Evolutionary conservation across 2,113 vertebrate genomes (phyloP).

Genomic region (Ascaphus truei): DNA sequence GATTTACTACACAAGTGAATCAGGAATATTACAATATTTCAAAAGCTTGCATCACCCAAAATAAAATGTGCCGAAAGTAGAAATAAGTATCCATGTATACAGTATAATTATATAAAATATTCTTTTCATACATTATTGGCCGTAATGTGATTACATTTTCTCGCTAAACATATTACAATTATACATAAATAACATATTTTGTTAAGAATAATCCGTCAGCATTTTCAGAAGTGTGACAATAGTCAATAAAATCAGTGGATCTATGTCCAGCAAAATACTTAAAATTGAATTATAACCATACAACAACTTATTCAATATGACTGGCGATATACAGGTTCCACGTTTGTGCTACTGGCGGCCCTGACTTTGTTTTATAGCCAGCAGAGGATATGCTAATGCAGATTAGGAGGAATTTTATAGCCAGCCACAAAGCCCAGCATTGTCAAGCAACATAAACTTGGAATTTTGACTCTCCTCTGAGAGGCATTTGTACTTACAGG

Average conservation of each 20-base stretch:
- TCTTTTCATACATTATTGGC: neutral
- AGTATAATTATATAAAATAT: no score
- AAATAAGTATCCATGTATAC: no score
- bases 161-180: neutral
- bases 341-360: neutral
- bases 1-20: no score
- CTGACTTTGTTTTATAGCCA: neutral
- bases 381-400: neutral
- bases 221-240: neutral
- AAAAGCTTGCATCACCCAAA: no score
- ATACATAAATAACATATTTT: neutral
- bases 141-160: neutral
- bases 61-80: no score
- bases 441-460: neutral
- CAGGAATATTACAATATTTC: no score
- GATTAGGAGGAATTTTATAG: neutral
- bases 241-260: neutral
- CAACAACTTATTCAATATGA: neutral
- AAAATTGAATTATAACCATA: neutral
- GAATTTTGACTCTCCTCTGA: constrained; percentile 16
- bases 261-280: neutral
- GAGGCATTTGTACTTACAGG: constrained; percentile 74
- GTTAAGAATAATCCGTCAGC: neutral
- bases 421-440: neutral
- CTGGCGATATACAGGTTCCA: neutral